Conservation (phyloP, 2,888 invertebrate species). For the Acholoe squamosa region DNA sequence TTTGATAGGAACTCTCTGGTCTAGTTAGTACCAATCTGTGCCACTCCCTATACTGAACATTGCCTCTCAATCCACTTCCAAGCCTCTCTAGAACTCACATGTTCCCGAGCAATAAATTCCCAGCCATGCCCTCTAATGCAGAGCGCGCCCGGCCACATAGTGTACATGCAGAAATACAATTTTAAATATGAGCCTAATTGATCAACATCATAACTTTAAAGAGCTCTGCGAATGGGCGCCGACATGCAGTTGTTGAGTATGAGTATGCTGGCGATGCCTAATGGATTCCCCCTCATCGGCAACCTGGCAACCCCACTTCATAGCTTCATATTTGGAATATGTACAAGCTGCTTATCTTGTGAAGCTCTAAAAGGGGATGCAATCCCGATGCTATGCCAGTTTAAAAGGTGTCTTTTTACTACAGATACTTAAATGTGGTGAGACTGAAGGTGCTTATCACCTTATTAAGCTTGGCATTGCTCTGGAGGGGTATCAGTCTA, state of each 20-base stretch:
- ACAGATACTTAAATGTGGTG: not conserved
- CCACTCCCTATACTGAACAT: no score
- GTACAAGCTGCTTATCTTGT: constrained; percentile 22
- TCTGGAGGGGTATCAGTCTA: not conserved
- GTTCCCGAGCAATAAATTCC: not conserved
- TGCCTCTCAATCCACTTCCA: no score
- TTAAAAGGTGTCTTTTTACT: not conserved
- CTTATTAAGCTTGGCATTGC: not conserved
- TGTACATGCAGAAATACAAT: constrained; percentile 19
- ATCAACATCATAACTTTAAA: constrained; percentile 34
- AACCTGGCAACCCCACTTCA: not conserved
- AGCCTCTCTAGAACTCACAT: not conserved
- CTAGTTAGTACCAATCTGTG: no score
- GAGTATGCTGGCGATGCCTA: not conserved
- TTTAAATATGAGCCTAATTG: constrained; percentile 34
- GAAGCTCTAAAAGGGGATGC: not conserved
- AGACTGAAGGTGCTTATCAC: not conserved
- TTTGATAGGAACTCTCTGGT: no score
- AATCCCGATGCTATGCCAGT: not conserved
- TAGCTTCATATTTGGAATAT: constrained; percentile 21
- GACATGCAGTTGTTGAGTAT: not conserved
- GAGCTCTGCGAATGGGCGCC: not conserved
- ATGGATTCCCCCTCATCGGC: not conserved
- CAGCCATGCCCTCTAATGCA: constrained; percentile 14
- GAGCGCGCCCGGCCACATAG: not conserved